Evolutionary conservation across 2,888 invertebrate species (phyloP), one percentile per base, ranked within the genome.

Genomic region (Neria commutata): DNA sequence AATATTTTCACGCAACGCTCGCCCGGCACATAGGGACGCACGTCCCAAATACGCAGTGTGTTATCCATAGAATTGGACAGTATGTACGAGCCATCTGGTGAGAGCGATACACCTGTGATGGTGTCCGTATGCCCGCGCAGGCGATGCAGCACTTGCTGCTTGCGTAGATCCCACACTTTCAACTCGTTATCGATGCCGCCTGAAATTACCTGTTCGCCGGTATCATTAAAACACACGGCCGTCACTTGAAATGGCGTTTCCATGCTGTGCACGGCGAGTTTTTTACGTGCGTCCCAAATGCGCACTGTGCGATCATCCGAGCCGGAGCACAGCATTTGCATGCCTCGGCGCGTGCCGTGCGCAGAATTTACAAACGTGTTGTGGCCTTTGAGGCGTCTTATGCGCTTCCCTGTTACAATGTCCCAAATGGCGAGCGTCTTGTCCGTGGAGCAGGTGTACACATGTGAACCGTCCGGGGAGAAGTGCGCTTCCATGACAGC

Each of bases 61-160:
- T 92, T 94, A 81, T 99, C 99, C 98, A 99, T 98, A 0, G 95
- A 87, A 84, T 98, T 99, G 0, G 97, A 94, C 16, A 99, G 84
- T 11, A 99, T 85, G 78, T 95, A 97, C 0, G 93, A 92, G 0
- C 94, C 94, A 56, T 80, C 79, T 0, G 79, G 79, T 0, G 79
- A 80, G 0, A 80, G 61, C 1, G 92, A 85, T 67, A 99, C 78
- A 3, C 92, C 96, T 6, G 99, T 99, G 5, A 99, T 87, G 0
- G 98, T 95, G 75, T 99, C 99, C 0, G 92, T 90, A 73, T 99
- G 99, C 0, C 99, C 99, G 67, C 91, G 88, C 75, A 99, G 85
- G 66, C 88, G 88, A 76, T 94, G 94, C 0, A 93, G 81, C 49
- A 95, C 83, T 58, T 91, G 91, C 46, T 71, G 70, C 77, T 94